Evolutionary conservation across 2,797 vertebrate genomes (phyloP), one percentile per base, ranked within the genome.

Genomic region (Halcyon badia): DNA sequence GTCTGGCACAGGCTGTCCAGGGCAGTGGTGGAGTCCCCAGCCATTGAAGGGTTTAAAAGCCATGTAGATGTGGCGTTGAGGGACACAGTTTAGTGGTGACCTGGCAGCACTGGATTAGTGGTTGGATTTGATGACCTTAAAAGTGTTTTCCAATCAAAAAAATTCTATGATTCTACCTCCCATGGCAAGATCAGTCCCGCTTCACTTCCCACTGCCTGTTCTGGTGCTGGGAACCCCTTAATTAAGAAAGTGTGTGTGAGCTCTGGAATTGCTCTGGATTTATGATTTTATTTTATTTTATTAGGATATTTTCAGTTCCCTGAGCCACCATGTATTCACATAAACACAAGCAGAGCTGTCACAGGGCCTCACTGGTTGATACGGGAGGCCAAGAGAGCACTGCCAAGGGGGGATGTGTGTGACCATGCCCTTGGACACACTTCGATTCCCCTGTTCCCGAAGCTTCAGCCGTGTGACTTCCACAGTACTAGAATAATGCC

Each of bases 331-430:
- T 13, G 30, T 6, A 1, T 44, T 39, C 8, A 72, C 28, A 19
- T 3, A 56, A n/a, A 19, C 30, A 39, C 30, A 51, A 41, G 10
- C 41, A 30, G 75, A 52, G 49, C 9, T 20, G 42, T 25, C 3
- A 3, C 42, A n/a, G 54, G 21, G 9, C 1, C 6, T 6, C 3
- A 2, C 37, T 37, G 73, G 19, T 12, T 1, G 4, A 11, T 8
- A 11, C 0, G 2, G 39, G 58, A 49, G 68, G 15, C 1, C 16
- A 69, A 9, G 39, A 37, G 20, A 51, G 21, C 14, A 1, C 4
- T 65, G 54, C 20, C 31, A 2, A 6, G 0, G 1, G 18, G 21
- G 4, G 33, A 14, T 6, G 8, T 16, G 20, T 26, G 22, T 46
- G 33, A 5, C 60, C 2, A 0, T 58, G 78, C 18, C 62, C 37